phyloP scores from a whole-genome alignment of 1,140 invertebrate species.

The Achatina immaculata region DNA sequence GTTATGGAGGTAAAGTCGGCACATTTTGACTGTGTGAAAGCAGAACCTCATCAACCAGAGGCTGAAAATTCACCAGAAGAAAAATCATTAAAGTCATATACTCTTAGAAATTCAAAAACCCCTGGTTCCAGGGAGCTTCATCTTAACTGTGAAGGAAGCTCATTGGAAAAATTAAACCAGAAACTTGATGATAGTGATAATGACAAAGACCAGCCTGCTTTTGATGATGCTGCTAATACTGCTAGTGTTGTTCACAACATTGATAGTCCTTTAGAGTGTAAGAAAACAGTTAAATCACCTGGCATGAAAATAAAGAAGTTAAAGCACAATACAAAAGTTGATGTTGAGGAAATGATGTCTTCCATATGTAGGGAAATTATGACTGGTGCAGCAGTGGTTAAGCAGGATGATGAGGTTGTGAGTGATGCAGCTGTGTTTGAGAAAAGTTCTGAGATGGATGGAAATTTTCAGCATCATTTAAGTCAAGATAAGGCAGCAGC shows the following conservation, averaged over 20 bases:
- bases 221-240: neutral
- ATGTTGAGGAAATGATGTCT: constrained; percentile 4
- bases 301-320: neutral
- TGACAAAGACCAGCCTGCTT: neutral
- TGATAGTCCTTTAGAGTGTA: neutral
- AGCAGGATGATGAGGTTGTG: neutral
- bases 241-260: neutral
- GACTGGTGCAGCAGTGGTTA: neutral
- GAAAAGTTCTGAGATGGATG: neutral
- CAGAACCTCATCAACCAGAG: too few species aligned
- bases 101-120: neutral
- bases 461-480: neutral
- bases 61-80: neutral
- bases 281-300: neutral
- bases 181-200: neutral
- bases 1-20: neutral
- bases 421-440: neutral
- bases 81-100: neutral
- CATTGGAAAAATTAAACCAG: neutral
- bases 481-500: neutral
- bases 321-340: neutral
- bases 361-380: constrained; percentile 24
- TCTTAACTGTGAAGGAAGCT: neutral
- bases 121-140: neutral
- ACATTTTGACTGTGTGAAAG: neutral